Evolutionary conservation across 2,888 invertebrate species (phyloP).

Genomic region (Branchinecta sandiegonensis): DNA sequence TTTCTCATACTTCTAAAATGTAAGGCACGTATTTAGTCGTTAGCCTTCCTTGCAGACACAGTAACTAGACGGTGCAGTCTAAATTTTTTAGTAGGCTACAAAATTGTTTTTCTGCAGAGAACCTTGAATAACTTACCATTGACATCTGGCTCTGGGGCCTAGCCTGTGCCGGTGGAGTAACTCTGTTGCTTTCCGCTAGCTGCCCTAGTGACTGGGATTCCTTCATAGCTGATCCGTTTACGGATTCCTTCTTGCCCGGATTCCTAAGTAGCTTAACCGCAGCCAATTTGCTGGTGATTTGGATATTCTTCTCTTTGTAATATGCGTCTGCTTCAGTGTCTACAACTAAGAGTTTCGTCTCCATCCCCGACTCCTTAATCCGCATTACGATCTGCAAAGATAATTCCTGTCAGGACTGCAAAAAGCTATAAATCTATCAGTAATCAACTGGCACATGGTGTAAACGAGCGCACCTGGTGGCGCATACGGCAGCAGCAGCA

Average conservation of each 20-base stretch:
- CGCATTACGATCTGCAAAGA: slow-evolving; percentile 59
- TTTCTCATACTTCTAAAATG: too few species aligned
- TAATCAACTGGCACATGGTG: too few species aligned
- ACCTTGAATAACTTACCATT: not conserved
- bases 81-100: too few species aligned
- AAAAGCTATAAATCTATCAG: too few species aligned
- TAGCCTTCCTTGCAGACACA: too few species aligned
- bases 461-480: too few species aligned
- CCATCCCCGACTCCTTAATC: slow-evolving; percentile 70
- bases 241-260: not conserved
- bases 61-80: too few species aligned
- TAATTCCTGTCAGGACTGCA: too few species aligned
- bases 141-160: not conserved
- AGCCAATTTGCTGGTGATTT: not conserved
- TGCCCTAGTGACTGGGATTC: not conserved
- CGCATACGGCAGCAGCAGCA: too few species aligned
- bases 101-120: not conserved
- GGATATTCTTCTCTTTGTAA: slow-evolving; percentile 40
- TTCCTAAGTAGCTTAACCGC: not conserved
- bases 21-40: too few species aligned
- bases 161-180: not conserved
- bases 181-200: not conserved
- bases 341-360: slow-evolving; percentile 76
- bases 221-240: not conserved
- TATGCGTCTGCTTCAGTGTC: slow-evolving; percentile 56